Base-by-base conservation (phyloP, 2,797 vertebrate genomes). In the Melanotaenia boesemani region DNA sequence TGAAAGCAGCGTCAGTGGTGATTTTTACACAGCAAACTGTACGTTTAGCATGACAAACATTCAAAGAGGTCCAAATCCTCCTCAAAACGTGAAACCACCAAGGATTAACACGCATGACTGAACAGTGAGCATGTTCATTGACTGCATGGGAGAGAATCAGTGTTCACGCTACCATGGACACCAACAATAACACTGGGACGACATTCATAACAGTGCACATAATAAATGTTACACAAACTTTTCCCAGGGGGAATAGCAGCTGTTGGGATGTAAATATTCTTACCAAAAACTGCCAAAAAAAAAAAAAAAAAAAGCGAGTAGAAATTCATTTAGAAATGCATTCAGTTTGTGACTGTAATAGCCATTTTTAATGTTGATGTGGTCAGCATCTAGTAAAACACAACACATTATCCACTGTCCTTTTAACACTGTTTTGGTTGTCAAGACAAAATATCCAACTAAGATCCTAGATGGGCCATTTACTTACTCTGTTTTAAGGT, bases 31-130 rank as follows among this genome's bases (percentile, higher is more conserved):
- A 18, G 44, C 16, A 46, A 18, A 46, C 18, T 46, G 44, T 52
- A 54, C 22, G 22, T 54, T 54, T 54, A 54, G 22, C 50, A 54
- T 54, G 10, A 13, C 50, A 24, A 11, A 24, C 50, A 54, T 26
- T 24, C 32, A 70, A n/a, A 70, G 41, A 7, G 3, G 54, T 20
- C 62, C 26, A 55, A 36, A 60, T 55, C 50, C 22, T 64, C 12
- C 10, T 68, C 57, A 24, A 2, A 48, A 39, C 6, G 57, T 58
- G 55, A 59, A 66, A 34, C 64, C 64, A 24, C 28, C 30, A 20
- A 9, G 54, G 50, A 72, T 54, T 54, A 26, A 78, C 34, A 70
- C 44, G 77, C 82, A 44, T 85, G 74, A 73, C 70, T 79, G 82
- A 82, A 11, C 77, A 67, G 63, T 4, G 63, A 63, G 55, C 71